phyloP scores from a whole-genome alignment of 2,888 invertebrate genomes.

The Ditylenchus weischeri region DNA sequence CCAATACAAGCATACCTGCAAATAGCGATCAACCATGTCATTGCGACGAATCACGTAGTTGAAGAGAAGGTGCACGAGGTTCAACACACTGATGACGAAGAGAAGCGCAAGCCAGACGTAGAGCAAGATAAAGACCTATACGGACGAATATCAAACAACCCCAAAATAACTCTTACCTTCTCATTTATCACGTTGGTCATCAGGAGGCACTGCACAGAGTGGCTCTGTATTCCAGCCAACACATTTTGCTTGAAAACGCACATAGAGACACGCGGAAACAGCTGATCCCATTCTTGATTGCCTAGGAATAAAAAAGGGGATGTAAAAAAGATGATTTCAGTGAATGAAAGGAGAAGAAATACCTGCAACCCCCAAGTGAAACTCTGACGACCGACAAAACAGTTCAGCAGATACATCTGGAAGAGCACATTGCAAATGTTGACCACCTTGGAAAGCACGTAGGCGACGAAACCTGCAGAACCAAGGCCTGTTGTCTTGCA shows the following conservation, averaged over 20 bases:
- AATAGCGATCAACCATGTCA: no score
- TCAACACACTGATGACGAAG: constrained; percentile 11
- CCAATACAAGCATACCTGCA: no score
- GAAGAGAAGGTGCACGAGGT: constrained; percentile 16
- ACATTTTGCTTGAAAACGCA: constrained; percentile 28
- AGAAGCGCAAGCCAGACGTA: constrained; percentile 35
- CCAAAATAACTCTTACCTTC: no score
- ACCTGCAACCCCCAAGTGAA: constrained; percentile 55
- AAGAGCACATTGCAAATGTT: constrained; percentile 51
- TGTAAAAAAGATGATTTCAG: no score
- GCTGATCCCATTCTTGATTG: no score
- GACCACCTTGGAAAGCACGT: constrained; percentile 43
- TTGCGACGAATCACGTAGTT: neutral
- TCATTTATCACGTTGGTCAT: neutral
- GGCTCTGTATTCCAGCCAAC: constrained; percentile 34
- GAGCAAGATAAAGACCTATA: constrained; percentile 33
- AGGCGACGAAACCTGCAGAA: constrained; percentile 37
- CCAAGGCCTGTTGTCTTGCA: constrained; percentile 19
- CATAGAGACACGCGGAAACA: constrained; percentile 30
- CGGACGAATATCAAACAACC: no score
- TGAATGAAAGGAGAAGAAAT: no score
- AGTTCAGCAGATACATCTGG: constrained; percentile 56
- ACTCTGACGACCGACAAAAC: constrained; percentile 53
- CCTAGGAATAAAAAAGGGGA: no score
- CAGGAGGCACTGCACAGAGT: constrained; percentile 40